These are phyloP conservation scores for Acanthurus leucopareius DNA, from an alignment of 2,797 vertebrate genomes.

Conservation along the genomic window DNA sequence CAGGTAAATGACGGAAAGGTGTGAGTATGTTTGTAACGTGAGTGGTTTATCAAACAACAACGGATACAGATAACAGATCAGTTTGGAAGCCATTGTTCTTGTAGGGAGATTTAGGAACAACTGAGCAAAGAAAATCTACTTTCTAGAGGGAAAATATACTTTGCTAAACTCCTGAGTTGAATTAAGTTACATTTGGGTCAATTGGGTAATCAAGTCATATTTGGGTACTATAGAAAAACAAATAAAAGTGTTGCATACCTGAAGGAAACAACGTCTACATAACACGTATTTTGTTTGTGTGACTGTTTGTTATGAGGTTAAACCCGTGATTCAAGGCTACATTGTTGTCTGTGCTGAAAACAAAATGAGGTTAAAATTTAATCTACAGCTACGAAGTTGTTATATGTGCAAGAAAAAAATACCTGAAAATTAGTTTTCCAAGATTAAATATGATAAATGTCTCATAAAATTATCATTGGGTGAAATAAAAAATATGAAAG, in stretches of 20 bases:
- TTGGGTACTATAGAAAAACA: neutral
- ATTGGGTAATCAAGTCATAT: neutral
- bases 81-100: neutral
- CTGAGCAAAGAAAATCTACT: too few species aligned
- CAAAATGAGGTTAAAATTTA: neutral
- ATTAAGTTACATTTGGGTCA: neutral
- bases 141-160: neutral
- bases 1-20: conserved; percentile 84
- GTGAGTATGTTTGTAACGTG: neutral
- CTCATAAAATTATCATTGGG: neutral
- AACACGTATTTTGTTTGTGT: neutral
- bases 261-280: neutral
- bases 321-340: neutral
- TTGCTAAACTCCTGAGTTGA: too few species aligned
- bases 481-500: too few species aligned
- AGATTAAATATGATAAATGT: neutral
- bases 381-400: neutral
- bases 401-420: too few species aligned
- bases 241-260: neutral
- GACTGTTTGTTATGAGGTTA: neutral
- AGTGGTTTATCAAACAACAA: too few species aligned
- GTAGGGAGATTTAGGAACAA: too few species aligned
- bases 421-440: neutral
- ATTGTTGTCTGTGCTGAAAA: neutral
- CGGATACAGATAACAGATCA: neutral